A percentile compares a stretch with the other conserved stretches of the same genome.
Evolutionary conservation across 1,140 invertebrate species (phyloP).

Genomic region (Drosophila watanabei): DNA sequence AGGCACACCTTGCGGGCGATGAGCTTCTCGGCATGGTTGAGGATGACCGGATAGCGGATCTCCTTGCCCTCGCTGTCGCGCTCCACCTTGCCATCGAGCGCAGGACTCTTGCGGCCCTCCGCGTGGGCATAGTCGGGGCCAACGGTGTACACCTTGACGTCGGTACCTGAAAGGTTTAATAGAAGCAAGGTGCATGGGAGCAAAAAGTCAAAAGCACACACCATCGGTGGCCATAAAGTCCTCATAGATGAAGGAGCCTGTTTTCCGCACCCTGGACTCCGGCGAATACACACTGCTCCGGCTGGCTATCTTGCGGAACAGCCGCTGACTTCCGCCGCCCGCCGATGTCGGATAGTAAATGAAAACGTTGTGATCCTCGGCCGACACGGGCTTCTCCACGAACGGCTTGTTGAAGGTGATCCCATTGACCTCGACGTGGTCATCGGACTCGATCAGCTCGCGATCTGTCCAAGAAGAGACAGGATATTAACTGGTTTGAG

Average conservation of each 20-base stretch:
- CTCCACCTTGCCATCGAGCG: conserved; percentile 99
- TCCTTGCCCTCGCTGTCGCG: conserved; percentile 99
- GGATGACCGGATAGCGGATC: conserved; percentile 98
- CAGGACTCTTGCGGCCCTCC: conserved; percentile 99
- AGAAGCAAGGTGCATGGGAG: conserved; percentile 27
- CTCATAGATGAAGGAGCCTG: conserved; percentile 99
- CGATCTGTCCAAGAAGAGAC: conserved; percentile 89
- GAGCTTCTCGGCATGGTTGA: conserved; percentile 98
- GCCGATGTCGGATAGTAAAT: conserved; percentile 99
- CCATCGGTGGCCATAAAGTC: conserved; percentile 99
- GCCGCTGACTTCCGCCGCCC: conserved; percentile 97
- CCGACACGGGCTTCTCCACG: conserved; percentile 94
- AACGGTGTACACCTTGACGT: conserved; percentile 89
- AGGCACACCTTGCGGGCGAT: conserved; percentile 99
- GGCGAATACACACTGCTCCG: conserved; percentile 99
- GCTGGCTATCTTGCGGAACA: conserved; percentile 99
- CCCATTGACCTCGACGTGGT: conserved; percentile 99
- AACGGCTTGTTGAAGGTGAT: conserved; percentile 99
- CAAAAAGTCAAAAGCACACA: conserved; percentile 76
- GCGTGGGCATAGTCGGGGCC: conserved; percentile 99
- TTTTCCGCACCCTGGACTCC: conserved; percentile 97
- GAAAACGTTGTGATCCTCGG: conserved; percentile 99
- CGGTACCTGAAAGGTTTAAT: conserved; percentile 86
- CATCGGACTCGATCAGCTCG: conserved; percentile 97
- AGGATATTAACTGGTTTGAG: conserved; percentile 23